phyloP scores from a whole-genome alignment of 2,113 vertebrate species.

The Chloebia gouldiae region DNA sequence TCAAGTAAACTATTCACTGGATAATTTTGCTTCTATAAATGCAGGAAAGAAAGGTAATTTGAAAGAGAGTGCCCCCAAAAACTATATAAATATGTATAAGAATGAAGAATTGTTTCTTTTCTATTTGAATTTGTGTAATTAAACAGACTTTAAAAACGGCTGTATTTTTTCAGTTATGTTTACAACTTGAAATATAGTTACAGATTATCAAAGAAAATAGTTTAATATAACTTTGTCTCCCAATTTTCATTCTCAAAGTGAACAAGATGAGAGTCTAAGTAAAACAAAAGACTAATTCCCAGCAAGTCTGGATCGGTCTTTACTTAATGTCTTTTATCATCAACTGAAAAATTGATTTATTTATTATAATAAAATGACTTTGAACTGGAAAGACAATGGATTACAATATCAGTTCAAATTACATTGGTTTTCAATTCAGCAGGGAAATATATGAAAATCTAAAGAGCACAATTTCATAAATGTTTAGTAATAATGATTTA shows the following conservation, averaged over 20 bases:
- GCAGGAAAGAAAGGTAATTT: not conserved
- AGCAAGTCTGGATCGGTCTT: not conserved
- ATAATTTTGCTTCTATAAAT: not conserved
- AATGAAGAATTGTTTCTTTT: not conserved
- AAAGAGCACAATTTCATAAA: not conserved
- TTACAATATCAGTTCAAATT: not conserved
- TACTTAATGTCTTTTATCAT: not conserved
- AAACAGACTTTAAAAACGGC: accelerated
- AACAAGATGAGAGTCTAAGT: not conserved
- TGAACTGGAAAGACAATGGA: not conserved
- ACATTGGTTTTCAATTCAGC: not conserved
- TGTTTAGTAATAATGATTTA: not conserved
- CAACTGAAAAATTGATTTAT: not conserved
- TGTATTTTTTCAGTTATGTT: not conserved
- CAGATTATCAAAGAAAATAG: not conserved
- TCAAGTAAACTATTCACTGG: not conserved
- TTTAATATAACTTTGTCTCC: not conserved
- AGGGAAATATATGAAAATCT: not conserved
- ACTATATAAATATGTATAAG: not conserved
- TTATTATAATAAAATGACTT: not conserved
- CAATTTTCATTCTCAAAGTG: not conserved
- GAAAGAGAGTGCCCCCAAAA: not conserved
- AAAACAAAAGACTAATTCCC: not conserved
- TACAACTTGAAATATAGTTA: not conserved
- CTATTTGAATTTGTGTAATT: not conserved